Base-by-base conservation (phyloP, 2,888 invertebrate genomes). In the Ormyrus thymus region DNA sequence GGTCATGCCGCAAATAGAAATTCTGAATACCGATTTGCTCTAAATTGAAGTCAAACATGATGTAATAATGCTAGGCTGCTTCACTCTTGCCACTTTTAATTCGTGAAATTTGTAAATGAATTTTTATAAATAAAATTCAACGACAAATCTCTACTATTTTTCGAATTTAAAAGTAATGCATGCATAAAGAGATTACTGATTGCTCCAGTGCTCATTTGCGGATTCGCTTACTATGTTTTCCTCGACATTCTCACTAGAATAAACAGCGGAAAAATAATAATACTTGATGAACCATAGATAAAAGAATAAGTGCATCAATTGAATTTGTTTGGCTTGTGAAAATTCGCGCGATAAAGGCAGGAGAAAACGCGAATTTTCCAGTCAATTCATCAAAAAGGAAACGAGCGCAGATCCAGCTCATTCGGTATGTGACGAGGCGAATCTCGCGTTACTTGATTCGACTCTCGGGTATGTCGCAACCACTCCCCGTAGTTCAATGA, bases 381-480 rank as follows among this genome's bases (percentile, higher is more conserved):
- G 43, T 59, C 10, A 59, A 62, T 69, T 69, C 53, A 46, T 62
- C 48, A 76, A 58, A 75, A 75, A 68, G 15, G 46, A 75, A 71
- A 77, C 59, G 61, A 66, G 70, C 51, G 48, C 13, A 70, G 50
- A 69, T 64, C 50, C 9, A 59, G 8, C 62, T 75, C 61, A 72
- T 61, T 59, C 71, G 15, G 15, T 65, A 66, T 72, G 65, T 46
- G 64, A 71, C 65, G 53, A 72, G 59, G 53, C 50, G 65, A 65
- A 62, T 72, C 72, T 55, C 48, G 13, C 61, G 53, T 71, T 71
- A 73, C 64, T 75, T 75, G 66, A 75, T 66, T 75, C 58, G 50
- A 51, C 64, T 64, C 65, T 58, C 58, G 70, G 56, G 29, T 70
- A 58, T 66, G 77, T 76, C 71, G 65, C 59, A 46, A 46, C 46